Percentiles rank a stretch among this genome's conserved stretches.
Conservation (phyloP, 2,113 vertebrate genomes). For the Motacilla alba region DNA sequence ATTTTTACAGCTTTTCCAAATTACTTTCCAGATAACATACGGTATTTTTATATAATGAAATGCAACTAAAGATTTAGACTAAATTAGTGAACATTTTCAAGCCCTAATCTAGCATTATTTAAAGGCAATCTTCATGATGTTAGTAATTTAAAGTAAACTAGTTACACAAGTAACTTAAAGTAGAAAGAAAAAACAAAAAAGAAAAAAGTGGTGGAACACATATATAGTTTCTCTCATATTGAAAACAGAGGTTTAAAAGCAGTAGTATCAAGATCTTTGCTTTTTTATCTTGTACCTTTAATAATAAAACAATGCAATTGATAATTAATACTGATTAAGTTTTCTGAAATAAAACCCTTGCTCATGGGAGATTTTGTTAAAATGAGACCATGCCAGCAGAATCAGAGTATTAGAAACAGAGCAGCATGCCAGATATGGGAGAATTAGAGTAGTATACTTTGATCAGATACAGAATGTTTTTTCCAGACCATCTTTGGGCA, state of each 20-base stretch:
- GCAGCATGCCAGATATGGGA: not conserved
- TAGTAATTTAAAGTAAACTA: not conserved
- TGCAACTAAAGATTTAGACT: not conserved
- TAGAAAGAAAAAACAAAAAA: not conserved
- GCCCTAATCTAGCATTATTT: not conserved
- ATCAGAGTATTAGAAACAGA: not conserved
- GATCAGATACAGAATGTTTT: not conserved
- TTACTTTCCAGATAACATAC: not conserved
- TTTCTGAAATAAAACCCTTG: not conserved
- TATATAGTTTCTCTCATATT: not conserved
- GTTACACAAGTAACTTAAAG: not conserved
- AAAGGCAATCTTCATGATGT: not conserved
- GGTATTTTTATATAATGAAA: not conserved
- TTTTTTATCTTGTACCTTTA: not conserved
- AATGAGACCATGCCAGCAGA: not conserved
- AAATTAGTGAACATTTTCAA: not conserved
- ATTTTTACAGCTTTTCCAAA: not conserved
- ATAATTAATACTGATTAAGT: not conserved
- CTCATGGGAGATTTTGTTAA: not conserved
- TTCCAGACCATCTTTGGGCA: not conserved
- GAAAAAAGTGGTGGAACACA: not conserved
- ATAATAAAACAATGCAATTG: not conserved
- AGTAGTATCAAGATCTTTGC: not conserved
- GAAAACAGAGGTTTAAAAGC: not conserved
- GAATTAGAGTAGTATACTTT: not conserved